Conservation (phyloP, 2,113 vertebrate genomes). For the human (Homo sapiens) region GRCh38 chr15:28575501-28576000, state of each 20-base stretch:
- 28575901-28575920: no score
- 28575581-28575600: background rate
- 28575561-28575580: background rate
- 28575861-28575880: no score
- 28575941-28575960: no score
- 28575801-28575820: no score
- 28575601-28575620: background rate
- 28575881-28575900: no score
- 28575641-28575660: background rate
- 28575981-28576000: no score
- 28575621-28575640: background rate
- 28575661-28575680: background rate
- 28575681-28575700: background rate
- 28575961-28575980: no score
- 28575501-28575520: background rate
- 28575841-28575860: no score
- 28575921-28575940: no score
- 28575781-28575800: no score
- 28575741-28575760: background rate
- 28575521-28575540: background rate
- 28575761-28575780: no score
- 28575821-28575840: no score
- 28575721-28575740: background rate
- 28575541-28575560: background rate
- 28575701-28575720: background rate